A percentile compares a stretch with the other conserved stretches of the same genome.
These are phyloP conservation scores for Rhynchophorus ferrugineus DNA, from an alignment of 1,140 invertebrate genomes.

Conservation along the genomic window DNA sequence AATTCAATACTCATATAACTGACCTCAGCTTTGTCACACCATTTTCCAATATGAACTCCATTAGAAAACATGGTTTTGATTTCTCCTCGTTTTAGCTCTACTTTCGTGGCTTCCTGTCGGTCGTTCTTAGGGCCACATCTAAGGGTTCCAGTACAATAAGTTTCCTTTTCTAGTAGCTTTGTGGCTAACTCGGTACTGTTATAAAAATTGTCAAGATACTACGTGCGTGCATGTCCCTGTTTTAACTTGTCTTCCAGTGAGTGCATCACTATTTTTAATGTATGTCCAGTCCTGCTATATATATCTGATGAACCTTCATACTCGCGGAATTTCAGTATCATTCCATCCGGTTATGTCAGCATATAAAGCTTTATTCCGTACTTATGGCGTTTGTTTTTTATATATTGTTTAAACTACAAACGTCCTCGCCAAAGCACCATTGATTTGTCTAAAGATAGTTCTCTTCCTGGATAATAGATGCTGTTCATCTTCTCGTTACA, in stretches of 20 bases:
- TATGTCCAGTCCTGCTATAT: conserved; percentile 23
- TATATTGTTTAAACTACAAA: conserved; percentile 13
- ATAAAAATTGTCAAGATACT: conserved; percentile 40
- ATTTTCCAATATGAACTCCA: neutral
- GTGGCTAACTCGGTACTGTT: conserved; percentile 21
- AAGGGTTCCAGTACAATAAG: conserved; percentile 34
- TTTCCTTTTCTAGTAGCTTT: conserved; percentile 27
- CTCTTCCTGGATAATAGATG: neutral
- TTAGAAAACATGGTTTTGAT: neutral
- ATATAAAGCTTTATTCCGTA: conserved; percentile 15
- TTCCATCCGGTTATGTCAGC: neutral
- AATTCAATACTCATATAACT: conserved; percentile 3
- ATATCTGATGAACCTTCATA: conserved; percentile 10
- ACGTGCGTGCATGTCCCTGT: conserved; percentile 21
- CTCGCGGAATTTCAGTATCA: conserved; percentile 3
- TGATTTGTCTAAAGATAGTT: conserved; percentile 26
- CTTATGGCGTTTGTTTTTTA: conserved; percentile 17
- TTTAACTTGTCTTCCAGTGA: conserved; percentile 31
- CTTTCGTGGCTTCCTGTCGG: conserved; percentile 25
- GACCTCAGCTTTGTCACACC: neutral
- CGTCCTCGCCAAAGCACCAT: conserved; percentile 22
- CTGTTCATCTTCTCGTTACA: neutral
- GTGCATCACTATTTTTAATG: conserved; percentile 28
- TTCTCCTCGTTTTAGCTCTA: conserved; percentile 24
- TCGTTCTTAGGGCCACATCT: conserved; percentile 27